Base-by-base conservation (phyloP, 2,113 vertebrate species). In the Podilymbus podiceps region DNA sequence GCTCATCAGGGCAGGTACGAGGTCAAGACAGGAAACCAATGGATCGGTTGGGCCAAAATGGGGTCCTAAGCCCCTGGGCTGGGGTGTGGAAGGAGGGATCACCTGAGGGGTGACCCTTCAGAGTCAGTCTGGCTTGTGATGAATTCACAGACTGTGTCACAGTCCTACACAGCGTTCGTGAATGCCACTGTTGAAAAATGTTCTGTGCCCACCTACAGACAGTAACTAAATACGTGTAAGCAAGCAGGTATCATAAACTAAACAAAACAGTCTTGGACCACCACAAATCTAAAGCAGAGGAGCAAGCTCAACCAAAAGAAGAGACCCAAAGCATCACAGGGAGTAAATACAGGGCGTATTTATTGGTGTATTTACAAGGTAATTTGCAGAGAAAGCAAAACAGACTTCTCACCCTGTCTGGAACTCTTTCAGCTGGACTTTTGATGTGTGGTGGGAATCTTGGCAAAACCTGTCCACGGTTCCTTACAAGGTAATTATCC, bases 41-140 rank as follows among this genome's bases (percentile, higher is more conserved):
- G 1, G 25, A 52, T 60, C 0, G 0, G 24, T 18, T 42, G 55
- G 69, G 38, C 13, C 1, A 4, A 59, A 68, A 52, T 11, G 25
- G 52, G 25, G 53, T 59, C 46, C 31, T 69, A 20, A 58, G 84
- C 25, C 31, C 28, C 28, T 40, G 44, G 9, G 12, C 31, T 31
- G 38, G 17, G 13, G 3, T 2, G 0, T 46, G 68, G 24, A 35
- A 73, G 14, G 25, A 72, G 12, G 20, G 30, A 5, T 30, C 27
- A 55, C 53, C 24, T 33, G 11, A 12, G 11, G 28, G 23, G 50
- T 58, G 17, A 49, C n/a, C 18, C 16, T 67, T 59, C 10, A 25
- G 17, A 42, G 47, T 52, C 53, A 30, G 5, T 44, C 27, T 33
- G 31, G 55, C 27, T 59, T 44, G 6, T 25, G 50, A 64, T 42